Conservation (phyloP, 2,113 vertebrate species). For the Dermatemys mawii region DNA sequence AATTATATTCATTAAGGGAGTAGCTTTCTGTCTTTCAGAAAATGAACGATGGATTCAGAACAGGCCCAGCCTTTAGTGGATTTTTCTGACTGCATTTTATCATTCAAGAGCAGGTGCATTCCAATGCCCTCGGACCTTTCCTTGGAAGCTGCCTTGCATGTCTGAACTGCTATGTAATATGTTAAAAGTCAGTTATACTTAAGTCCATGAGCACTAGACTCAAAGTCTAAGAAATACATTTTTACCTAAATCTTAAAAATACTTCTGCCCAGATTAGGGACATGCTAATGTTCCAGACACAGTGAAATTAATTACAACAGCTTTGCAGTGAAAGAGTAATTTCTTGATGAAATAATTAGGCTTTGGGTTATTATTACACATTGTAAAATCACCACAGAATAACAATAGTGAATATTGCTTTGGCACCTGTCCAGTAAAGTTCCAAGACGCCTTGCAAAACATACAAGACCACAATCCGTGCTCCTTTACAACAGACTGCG, state of each 20-base stretch:
- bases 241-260: not conserved
- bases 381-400: conserved; percentile 65
- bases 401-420: conserved; percentile 36
- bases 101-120: not conserved
- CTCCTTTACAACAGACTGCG: conserved; percentile 2
- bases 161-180: not conserved
- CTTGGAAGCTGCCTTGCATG: not conserved
- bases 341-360: not conserved
- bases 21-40: not conserved
- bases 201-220: not conserved
- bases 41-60: not conserved
- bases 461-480: conserved; percentile 22
- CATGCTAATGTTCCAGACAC: not conserved
- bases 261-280: not conserved
- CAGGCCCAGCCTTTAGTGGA: not conserved
- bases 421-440: conserved; percentile 32
- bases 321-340: conserved; percentile 4
- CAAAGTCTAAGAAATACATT: not conserved
- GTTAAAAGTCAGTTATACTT: not conserved
- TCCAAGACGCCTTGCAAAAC: conserved; percentile 53
- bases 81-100: not conserved
- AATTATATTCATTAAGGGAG: not conserved
- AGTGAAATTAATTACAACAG: not conserved
- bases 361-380: conserved; percentile 1
- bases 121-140: not conserved